Evolutionary conservation across 30 jellyfish, hydroid and myxozoan species (phyloP), one percentile per base, ranked within the genome.

Genomic region (Aurelia sp.): DNA sequence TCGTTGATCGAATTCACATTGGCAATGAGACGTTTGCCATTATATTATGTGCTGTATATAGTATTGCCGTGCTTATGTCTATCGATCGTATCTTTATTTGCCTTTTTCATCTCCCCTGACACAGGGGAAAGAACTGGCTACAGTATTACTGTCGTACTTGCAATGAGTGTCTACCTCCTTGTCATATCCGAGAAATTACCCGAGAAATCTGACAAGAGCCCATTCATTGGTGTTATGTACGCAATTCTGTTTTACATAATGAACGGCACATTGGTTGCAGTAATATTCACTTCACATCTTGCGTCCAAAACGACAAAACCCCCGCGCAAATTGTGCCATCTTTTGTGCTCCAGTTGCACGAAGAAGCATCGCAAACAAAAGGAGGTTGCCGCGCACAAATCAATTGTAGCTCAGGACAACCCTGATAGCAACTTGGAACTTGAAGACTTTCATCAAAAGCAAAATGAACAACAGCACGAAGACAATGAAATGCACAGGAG

Each of bases 181-280:
- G 94, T 90, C 9, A 83, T 90, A 30, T 82, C 95, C 20, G 94
- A 82, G 15, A 90, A 82, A 77, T 51, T 90, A 21, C 97, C 97
- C 15, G 95, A 84, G 53, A 82, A 82, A 35, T 82, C 95, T 10
- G 88, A 90, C 50, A 50, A 71, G 58, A 55, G 65, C 57, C 97
- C 97, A 1, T 44, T 84, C 55, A 19, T 90, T 18, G 97, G 97
- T 13, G 84, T 90, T 5, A 22, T 88, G 62, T 90, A 71, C 78
- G 68, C 72, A 12, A 74, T 62, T 11, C 50, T 76, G 40, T 89
- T 89, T 51, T 71, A 51, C 40, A 65, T 81, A 19, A 52, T 89
- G 89, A 71, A 71, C 58, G 67, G 73, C 6, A 88, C 83, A 10
- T 62, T 89, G 35, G 66, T 89, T n/a, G 51, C 87, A 18, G 87